A percentile compares a stretch with the other conserved stretches of the same genome.
These are phyloP conservation scores for Chaetophractus vellerosus DNA, from an alignment of 2,797 vertebrate species.

Conservation along the genomic window DNA sequence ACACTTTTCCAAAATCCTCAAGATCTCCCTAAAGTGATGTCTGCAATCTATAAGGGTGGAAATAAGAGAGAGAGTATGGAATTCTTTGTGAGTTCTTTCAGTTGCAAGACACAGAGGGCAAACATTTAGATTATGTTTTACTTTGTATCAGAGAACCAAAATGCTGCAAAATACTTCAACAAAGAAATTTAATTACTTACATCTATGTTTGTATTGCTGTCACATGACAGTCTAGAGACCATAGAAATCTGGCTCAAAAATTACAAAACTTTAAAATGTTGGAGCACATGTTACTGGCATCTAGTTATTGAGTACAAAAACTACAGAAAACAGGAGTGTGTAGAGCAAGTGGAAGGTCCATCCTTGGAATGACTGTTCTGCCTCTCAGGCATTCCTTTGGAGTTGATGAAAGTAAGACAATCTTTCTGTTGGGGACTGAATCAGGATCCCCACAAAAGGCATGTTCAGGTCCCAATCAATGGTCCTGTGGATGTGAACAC, in stretches of 20 bases:
- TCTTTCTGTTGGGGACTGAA: no score
- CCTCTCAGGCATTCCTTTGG: background rate
- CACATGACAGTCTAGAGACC: background rate
- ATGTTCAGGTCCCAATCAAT: no score
- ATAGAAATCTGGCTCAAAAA: background rate
- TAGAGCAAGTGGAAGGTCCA: background rate
- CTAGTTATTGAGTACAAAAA: background rate
- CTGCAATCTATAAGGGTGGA: background rate
- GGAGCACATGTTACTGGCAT: background rate
- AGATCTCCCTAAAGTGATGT: background rate
- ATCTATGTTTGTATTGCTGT: background rate
- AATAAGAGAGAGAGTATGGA: background rate
- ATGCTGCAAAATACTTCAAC: background rate
- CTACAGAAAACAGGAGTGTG: background rate
- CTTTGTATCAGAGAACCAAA: background rate
- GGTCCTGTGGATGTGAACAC: no score
- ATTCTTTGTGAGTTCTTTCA: conserved; percentile 16
- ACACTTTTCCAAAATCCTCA: background rate
- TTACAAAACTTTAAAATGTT: background rate
- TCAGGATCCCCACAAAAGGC: no score
- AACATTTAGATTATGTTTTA: background rate
- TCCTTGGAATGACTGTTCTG: background rate
- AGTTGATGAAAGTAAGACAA: background rate
- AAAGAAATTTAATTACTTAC: background rate
- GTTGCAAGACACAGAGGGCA: background rate